Evolutionary conservation across 2,888 invertebrate genomes (phyloP).

Genomic region (Leptopilina myrica): DNA sequence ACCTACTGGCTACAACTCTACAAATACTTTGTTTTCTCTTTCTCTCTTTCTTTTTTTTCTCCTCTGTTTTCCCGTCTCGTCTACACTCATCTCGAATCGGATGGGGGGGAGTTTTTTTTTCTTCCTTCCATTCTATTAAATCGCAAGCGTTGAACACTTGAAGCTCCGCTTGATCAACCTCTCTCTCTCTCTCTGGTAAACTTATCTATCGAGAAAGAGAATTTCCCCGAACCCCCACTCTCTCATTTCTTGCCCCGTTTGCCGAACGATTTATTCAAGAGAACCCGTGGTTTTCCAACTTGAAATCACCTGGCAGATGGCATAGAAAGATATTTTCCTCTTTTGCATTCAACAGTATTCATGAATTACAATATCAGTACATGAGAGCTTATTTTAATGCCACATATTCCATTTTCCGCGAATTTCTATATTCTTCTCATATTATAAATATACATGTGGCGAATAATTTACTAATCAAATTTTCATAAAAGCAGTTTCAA

Average conservation of each 20-base stretch:
- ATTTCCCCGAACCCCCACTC: background rate
- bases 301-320: conserved; percentile 20
- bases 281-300: background rate
- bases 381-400: background rate
- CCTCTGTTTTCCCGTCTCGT: conserved; percentile 29
- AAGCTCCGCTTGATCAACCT: conserved; percentile 32
- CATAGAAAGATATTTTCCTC: conserved; percentile 29
- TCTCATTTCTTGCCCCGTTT: too few relatives aligned
- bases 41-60: background rate
- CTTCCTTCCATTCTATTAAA: conserved; percentile 39
- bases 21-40: conserved; percentile 40
- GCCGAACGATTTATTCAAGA: conserved; percentile 22
- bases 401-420: background rate
- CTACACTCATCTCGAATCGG: conserved; percentile 10
- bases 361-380: conserved; percentile 30
- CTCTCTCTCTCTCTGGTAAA: conserved; percentile 27
- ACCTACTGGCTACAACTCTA: conserved; percentile 54
- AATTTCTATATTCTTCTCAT: background rate
- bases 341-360: conserved; percentile 25
- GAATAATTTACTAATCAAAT: background rate
- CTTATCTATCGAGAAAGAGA: conserved; percentile 30
- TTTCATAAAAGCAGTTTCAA: too few relatives aligned
- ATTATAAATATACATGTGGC: background rate
- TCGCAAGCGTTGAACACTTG: conserved; percentile 37
- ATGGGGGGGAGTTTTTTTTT: too few relatives aligned